Evolutionary conservation across 1,140 invertebrate species (phyloP), one percentile per base, ranked within the genome.

Genomic region (Drosophila elegans): DNA sequence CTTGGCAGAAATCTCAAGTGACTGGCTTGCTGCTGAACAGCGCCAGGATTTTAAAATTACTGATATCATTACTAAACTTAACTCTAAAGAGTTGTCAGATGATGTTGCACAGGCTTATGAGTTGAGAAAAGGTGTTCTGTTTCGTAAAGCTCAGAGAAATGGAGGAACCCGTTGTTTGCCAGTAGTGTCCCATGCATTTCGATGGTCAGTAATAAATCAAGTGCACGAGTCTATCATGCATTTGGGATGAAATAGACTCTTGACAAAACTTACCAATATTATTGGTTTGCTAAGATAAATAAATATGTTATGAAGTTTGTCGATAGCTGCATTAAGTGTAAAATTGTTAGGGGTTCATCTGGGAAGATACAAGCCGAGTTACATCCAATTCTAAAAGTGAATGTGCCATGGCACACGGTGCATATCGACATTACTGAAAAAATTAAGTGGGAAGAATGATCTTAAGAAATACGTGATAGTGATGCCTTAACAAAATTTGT

Each of bases 91-190:
- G 27, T 27, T 62, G 11, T 11, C 38, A 62, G 59, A 62, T 12
- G 59, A 62, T 52, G 13, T 62, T 51, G 48, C 39, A 16, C 46
- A 62, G 48, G 52, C 48, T 29, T 61, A 61, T 41, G 59, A 61
- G 36, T 25, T 51, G n/a, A 52, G 48, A 44, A 44, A 44, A 44
- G 42, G 42, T 9, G 42, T 21, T 3, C 21, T 21, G 42, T 44
- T 44, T 44, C 13, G 42, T 44, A 44, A 44, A 44, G n/a, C 21
- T 16, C 42, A 11, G 38, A n/a, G 38, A 45, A 62, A 52, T 21
- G 36, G 25, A 32, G 53, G 59, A 44, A 62, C 38, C 25, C 48
- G 59, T 52, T 62, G 27, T 36, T 39, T 53, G 48, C 59, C 59
- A n/a, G 38, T 62, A 21, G 59, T 62, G 41, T 51, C 51, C 6